These are phyloP conservation scores for Poliocrania exsul DNA, from an alignment of 2,797 vertebrate species.

Conservation along the genomic window DNA sequence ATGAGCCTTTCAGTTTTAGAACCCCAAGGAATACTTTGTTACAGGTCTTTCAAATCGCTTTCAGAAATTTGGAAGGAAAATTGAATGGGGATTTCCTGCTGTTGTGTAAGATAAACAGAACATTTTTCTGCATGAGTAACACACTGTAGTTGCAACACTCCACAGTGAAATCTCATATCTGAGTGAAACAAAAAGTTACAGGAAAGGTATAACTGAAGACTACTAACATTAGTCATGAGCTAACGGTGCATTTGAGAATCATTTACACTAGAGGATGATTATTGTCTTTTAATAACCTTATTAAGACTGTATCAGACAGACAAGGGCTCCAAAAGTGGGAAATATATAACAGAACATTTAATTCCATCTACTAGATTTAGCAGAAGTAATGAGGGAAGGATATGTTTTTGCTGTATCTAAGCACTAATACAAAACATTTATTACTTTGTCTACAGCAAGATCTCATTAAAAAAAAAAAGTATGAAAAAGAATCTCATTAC, in stretches of 20 bases:
- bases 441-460: not conserved
- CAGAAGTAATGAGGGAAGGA: not conserved
- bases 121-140: slow-evolving; percentile 31
- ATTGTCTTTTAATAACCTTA: slow-evolving; percentile 39
- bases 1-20: slow-evolving; percentile 40
- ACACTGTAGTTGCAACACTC: not conserved
- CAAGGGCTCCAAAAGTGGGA: not conserved
- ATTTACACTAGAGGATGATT: slow-evolving; percentile 24
- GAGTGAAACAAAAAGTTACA: not conserved
- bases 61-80: slow-evolving; percentile 65
- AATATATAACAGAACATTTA: not conserved
- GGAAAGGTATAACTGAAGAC: not conserved
- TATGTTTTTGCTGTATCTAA: not conserved
- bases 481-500: not conserved
- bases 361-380: not conserved
- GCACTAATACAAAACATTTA: not conserved
- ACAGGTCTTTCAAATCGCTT: slow-evolving; percentile 69
- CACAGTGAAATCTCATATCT: not conserved
- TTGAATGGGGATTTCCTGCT: slow-evolving; percentile 68
- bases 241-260: slow-evolving; percentile 1
- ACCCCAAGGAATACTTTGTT: slow-evolving; percentile 67
- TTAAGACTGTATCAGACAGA: not conserved
- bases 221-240: not conserved
- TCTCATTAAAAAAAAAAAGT: not conserved
- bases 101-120: slow-evolving; percentile 61